A percentile compares a stretch with the other conserved stretches of the same genome.
phyloP scores from a whole-genome alignment of 2,888 invertebrate genomes.

The Drosophila kuntzei region DNA sequence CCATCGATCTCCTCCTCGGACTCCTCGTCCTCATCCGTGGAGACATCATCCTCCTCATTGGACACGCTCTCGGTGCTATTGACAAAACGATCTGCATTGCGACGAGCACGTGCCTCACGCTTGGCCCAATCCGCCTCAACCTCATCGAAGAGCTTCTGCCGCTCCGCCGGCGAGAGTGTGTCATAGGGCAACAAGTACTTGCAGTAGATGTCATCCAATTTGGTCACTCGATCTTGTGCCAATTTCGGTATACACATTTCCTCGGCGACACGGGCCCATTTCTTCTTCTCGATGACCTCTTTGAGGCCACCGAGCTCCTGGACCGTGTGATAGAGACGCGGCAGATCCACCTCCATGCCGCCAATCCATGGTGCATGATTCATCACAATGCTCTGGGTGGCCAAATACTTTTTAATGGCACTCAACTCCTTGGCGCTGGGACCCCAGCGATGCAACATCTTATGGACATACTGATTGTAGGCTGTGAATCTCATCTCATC shows the following conservation, averaged over 20 bases:
- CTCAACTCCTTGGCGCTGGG: conserved; percentile 93
- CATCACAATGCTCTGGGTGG: conserved; percentile 91
- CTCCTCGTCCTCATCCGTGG: conserved; percentile 85
- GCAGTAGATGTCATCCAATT: conserved; percentile 95
- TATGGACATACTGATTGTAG: conserved; percentile 95
- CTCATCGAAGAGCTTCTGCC: conserved; percentile 89
- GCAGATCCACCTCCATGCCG: conserved; percentile 95
- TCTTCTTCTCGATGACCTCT: conserved; percentile 94
- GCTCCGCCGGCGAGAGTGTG: conserved; percentile 91
- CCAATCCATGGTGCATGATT: conserved; percentile 93
- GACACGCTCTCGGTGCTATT: conserved; percentile 84
- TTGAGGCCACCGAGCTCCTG: conserved; percentile 94
- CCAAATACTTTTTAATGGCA: conserved; percentile 93
- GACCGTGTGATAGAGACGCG: conserved; percentile 93
- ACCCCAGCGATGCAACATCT: conserved; percentile 95
- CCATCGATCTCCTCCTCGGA: conserved; percentile 89
- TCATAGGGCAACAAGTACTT: conserved; percentile 96
- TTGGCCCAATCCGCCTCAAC: conserved; percentile 92
- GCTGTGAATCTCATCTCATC: conserved; percentile 95
- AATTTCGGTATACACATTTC: conserved; percentile 93
- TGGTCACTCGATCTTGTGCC: conserved; percentile 92
- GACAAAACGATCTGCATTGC: conserved; percentile 85
- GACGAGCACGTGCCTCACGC: conserved; percentile 87
- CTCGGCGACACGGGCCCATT: conserved; percentile 95
- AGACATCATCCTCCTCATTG: conserved; percentile 86